These are phyloP conservation scores for Penaeus monodon DNA, from an alignment of 2,888 invertebrate genomes.

Conservation along the genomic window DNA sequence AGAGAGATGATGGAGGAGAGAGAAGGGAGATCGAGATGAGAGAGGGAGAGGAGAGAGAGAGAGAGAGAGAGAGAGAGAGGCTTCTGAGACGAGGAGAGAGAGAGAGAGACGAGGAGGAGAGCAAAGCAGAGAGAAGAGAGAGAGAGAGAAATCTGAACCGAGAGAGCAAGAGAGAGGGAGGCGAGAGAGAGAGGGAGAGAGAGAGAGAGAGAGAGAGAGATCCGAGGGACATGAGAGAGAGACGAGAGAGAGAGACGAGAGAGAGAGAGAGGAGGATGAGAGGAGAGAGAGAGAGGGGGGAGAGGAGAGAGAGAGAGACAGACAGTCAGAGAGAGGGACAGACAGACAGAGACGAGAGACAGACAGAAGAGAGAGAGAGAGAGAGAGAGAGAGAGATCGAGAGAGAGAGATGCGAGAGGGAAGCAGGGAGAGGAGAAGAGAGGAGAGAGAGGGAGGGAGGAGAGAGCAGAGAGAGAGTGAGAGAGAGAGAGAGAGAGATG, in stretches of 20 bases:
- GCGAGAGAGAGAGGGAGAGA: not conserved
- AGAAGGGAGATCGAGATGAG: not conserved
- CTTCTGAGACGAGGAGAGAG: too few relatives aligned
- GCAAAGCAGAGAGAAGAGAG: not conserved
- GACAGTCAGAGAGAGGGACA: too few relatives aligned
- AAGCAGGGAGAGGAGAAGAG: not conserved
- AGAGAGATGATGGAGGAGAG: constrained; percentile 17
- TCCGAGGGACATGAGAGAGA: too few relatives aligned
- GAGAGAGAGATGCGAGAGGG: too few relatives aligned
- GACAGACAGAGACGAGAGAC: not conserved
- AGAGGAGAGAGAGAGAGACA: not conserved
- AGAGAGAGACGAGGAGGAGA: not conserved
- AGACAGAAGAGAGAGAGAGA: too few relatives aligned
- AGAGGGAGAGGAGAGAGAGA: not conserved
- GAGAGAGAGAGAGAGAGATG: too few relatives aligned
- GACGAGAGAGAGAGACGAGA: not conserved
- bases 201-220: not conserved
- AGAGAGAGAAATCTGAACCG: too few relatives aligned
- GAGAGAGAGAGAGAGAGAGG: not conserved
- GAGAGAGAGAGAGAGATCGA: too few relatives aligned
- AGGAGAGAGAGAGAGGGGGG: too few relatives aligned
- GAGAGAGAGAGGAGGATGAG: too few relatives aligned
- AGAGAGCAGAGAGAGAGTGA: not conserved
- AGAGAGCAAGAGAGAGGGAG: too few relatives aligned
- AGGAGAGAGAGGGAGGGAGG: not conserved